These are phyloP conservation scores for Temnothorax nylanderi DNA, from an alignment of 1,140 invertebrate species.

Conservation along the genomic window DNA sequence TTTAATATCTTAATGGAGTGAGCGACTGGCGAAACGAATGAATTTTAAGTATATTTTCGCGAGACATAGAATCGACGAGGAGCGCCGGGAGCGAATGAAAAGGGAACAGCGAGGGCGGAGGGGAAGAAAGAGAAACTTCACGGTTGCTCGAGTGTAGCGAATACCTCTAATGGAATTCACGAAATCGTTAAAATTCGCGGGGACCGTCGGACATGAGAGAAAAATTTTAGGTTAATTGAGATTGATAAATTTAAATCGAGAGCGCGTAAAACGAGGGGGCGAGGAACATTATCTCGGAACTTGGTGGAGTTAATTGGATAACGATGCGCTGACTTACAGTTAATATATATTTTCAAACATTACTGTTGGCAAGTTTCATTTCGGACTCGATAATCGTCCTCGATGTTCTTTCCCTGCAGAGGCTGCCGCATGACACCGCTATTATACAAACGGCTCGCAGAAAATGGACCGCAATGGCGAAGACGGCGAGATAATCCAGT, in stretches of 20 bases:
- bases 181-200: conserved; percentile 5
- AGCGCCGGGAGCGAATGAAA: conserved; percentile 42
- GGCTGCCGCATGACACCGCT: not conserved
- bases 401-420: not conserved
- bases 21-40: conserved; percentile 35
- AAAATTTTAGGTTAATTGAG: conserved; percentile 33
- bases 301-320: not conserved
- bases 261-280: not conserved
- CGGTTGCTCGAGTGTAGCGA: not conserved
- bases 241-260: conserved; percentile 12
- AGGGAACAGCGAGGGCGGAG: not conserved
- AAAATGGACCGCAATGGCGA: not conserved
- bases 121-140: not conserved
- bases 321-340: not conserved
- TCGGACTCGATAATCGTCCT: conserved; percentile 9
- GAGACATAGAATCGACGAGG: conserved; percentile 32
- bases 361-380: conserved; percentile 4
- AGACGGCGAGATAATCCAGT: conserved; percentile 60
- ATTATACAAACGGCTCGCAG: conserved; percentile 7
- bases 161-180: conserved; percentile 36
- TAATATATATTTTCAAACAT: not conserved
- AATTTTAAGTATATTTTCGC: conserved; percentile 64
- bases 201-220: not conserved
- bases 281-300: not conserved
- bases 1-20: conserved; percentile 67